phyloP scores from a whole-genome alignment of 53 echinoderm and acorn worm genomes.

The Pentamera pediparva region DNA sequence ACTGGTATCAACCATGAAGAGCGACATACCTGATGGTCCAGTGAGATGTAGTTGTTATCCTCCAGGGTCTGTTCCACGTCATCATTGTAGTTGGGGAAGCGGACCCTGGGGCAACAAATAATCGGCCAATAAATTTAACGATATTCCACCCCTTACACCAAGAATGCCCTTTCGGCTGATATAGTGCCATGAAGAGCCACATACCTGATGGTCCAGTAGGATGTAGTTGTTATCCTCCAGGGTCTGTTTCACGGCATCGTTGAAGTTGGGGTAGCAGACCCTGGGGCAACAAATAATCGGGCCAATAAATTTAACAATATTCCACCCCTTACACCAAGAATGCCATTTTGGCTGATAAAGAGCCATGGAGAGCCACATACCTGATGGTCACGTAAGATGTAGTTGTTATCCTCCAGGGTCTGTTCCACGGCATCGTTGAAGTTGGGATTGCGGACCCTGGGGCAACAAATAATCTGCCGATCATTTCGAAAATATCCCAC shows the following conservation, averaged over 20 bases:
- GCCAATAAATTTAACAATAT: too few species aligned
- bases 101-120: conserved; percentile 86
- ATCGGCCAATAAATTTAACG: too few species aligned
- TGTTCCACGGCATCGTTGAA: conserved; percentile 98
- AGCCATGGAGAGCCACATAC: too few species aligned
- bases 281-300: too few species aligned
- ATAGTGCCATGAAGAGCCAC: too few species aligned
- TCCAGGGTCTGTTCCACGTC: conserved; percentile 80
- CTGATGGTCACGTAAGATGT: conserved; percentile 82
- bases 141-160: too few species aligned
- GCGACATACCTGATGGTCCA: conserved; percentile 90
- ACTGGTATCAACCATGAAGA: too few species aligned
- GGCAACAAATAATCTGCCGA: too few species aligned
- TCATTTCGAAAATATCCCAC: too few species aligned
- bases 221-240: conserved; percentile 83
- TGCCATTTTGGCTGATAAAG: too few species aligned
- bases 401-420: conserved; percentile 75
- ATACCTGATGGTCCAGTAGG: conserved; percentile 79
- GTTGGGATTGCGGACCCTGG: conserved; percentile 92
- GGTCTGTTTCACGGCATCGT: conserved; percentile 90
- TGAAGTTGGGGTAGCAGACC: conserved; percentile 97
- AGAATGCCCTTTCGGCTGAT: too few species aligned
- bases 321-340: too few species aligned
- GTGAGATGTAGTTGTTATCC: conserved; percentile 77
- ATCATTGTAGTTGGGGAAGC: conserved; percentile 98